Evolutionary conservation across 2,888 invertebrate genomes (phyloP), one percentile per base, ranked within the genome.

Genomic region (Acleris laterana): DNA sequence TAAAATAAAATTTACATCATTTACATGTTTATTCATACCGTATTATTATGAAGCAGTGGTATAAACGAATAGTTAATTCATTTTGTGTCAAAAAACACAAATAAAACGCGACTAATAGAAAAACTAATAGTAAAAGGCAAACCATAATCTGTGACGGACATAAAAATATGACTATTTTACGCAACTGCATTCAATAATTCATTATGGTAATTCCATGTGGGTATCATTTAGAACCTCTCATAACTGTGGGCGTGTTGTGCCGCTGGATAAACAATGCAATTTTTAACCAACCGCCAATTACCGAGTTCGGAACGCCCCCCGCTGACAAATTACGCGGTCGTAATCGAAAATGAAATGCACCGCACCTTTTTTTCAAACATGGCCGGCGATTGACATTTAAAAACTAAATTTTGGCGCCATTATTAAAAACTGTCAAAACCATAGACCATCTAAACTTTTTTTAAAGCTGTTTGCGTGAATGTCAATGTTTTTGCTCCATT

Each of bases 211-310:
- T 63, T 51, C 48, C 51, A 68, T 63, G 56, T 51, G 63, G 63
- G 64, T 63, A 68, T 68, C 60, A 68, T 63, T 68, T 64, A 57
- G 57, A 56, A 55, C 22, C 57, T 44, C 52, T 64, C 68, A 73
- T 73, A 72, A 65, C 70, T 61, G 67, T 68, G 77, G 77, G 77
- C 75, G 75, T 75, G 69, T 68, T 57, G 25, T 46, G 56, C 48
- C 69, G 68, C 73, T 71, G 74, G 71, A 76, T 77, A 79, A 77
- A 79, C 76, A 79, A 75, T 73, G 77, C 68, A 69, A 72, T 72
- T 81, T 84, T 85, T 85, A 85, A 83, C 84, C 81, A 78, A 74
- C 83, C 83, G 79, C 87, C 89, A 88, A 88, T 89, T 88, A 88
- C 81, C 74, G 79, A 74, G 74, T 73, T 78, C 74, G 83, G 79